Evolutionary conservation across 2,888 invertebrate genomes (phyloP).

Genomic region (Dimorphilus gyrociliatus): DNA sequence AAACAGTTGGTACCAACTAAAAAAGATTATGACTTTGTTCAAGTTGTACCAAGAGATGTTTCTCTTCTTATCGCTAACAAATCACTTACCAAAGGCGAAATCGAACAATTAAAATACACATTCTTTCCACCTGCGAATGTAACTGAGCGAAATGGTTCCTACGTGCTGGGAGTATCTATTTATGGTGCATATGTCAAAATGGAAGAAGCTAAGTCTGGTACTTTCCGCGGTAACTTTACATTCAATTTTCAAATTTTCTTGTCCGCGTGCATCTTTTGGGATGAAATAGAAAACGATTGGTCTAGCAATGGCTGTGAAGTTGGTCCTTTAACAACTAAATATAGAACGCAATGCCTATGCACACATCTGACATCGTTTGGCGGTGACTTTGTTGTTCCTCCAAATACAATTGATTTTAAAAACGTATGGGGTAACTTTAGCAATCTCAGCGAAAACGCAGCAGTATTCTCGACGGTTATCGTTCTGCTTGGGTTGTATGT

Average conservation of each 20-base stretch:
- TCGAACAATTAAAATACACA: constrained; percentile 19
- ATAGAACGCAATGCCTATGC: constrained; percentile 27
- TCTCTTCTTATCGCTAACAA: neutral
- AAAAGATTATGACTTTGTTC: neutral
- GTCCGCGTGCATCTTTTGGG: constrained; percentile 29
- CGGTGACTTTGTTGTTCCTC: constrained; percentile 32
- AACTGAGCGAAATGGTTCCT: constrained; percentile 25
- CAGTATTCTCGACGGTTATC: constrained; percentile 33
- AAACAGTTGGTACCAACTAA: neutral
- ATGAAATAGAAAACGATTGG: constrained; percentile 22
- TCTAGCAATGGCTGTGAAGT: constrained; percentile 23
- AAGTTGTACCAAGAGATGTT: neutral
- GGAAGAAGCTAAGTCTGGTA: constrained; percentile 4
- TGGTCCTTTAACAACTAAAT: constrained; percentile 21
- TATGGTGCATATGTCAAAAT: constrained; percentile 14
- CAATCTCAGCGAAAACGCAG: constrained; percentile 31
- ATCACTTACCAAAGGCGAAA: constrained; percentile 4
- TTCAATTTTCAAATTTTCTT: constrained; percentile 20
- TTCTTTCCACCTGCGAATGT: constrained; percentile 19
- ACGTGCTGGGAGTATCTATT: constrained; percentile 21
- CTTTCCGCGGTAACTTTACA: constrained; percentile 16
- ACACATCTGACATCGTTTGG: constrained; percentile 36
- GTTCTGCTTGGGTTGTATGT: constrained; percentile 26
- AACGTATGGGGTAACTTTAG: constrained; percentile 33
- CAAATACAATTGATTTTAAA: constrained; percentile 36